Conservation (phyloP, 92 coral and sea anemone genomes). For the Epizoanthus rinbou region DNA sequence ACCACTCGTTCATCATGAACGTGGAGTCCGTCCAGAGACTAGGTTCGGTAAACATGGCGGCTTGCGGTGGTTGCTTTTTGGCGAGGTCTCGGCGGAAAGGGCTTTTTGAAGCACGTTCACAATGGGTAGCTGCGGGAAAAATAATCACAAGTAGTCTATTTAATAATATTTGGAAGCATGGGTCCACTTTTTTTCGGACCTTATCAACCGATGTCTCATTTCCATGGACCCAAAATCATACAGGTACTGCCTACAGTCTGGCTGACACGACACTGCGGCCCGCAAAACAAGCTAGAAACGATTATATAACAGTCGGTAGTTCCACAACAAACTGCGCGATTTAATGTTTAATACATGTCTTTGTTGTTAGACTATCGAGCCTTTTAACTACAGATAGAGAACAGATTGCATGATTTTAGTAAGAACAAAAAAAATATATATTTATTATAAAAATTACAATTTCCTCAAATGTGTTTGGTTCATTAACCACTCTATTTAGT, state of each 20-base stretch:
- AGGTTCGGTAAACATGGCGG: constrained; percentile 38
- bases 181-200: not conserved
- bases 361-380: too few species aligned
- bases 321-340: too few species aligned
- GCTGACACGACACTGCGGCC: too few species aligned
- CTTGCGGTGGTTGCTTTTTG: not conserved
- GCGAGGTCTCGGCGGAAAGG: not conserved
- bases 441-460: too few species aligned
- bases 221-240: constrained; percentile 29
- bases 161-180: not conserved
- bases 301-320: too few species aligned
- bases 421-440: too few species aligned
- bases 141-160: not conserved
- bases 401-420: too few species aligned
- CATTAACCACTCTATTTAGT: too few species aligned
- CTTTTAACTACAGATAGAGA: too few species aligned
- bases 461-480: too few species aligned
- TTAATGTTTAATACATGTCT: too few species aligned
- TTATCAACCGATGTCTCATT: constrained; percentile 25
- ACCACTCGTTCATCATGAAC: not conserved
- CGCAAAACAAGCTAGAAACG: too few species aligned
- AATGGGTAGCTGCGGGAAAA: not conserved
- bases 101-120: not conserved
- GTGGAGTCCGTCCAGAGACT: constrained; percentile 8
- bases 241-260: not conserved